A percentile compares a stretch with the other conserved stretches of the same genome.
These are phyloP conservation scores for Scaptomyza reducta DNA, from an alignment of 2,888 invertebrate species.

Conservation along the genomic window DNA sequence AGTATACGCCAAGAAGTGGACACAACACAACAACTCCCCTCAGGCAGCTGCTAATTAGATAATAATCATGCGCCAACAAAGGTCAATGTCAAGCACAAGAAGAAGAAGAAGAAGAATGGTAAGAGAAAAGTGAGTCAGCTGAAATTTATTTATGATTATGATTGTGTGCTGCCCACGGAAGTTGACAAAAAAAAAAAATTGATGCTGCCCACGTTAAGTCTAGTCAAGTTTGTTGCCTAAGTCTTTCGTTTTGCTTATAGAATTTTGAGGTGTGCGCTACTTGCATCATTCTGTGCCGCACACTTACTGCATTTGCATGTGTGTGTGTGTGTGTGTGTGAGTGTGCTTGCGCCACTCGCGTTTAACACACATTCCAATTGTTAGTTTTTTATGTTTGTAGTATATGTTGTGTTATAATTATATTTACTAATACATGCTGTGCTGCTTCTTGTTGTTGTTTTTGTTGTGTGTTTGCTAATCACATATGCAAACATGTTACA, in stretches of 20 bases:
- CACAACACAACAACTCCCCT: conserved; percentile 19
- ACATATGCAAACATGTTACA: conserved; percentile 77
- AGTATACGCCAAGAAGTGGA: conserved; percentile 39
- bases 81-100: conserved; percentile 59
- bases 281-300: conserved; percentile 30
- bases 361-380: conserved; percentile 44
- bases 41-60: conserved; percentile 65
- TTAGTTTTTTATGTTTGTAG: neutral
- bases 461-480: conserved; percentile 62
- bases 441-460: conserved; percentile 3
- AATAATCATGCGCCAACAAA: conserved; percentile 67
- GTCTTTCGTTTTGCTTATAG: conserved; percentile 47
- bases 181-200: conserved; percentile 4
- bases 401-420: conserved; percentile 63
- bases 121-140: conserved; percentile 49
- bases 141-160: conserved; percentile 4
- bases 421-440: conserved; percentile 70
- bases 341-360: conserved; percentile 32
- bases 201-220: conserved; percentile 39
- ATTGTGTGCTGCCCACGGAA: conserved; percentile 28
- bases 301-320: neutral
- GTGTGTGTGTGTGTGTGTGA: neutral
- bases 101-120: conserved; percentile 6
- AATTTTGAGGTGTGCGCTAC: conserved; percentile 29
- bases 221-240: conserved; percentile 51